Percentiles rank a stretch among this genome's conserved stretches.
Evolutionary conservation across 2,113 vertebrate genomes (phyloP).

Genomic region (Corynorhinus townsendii): DNA sequence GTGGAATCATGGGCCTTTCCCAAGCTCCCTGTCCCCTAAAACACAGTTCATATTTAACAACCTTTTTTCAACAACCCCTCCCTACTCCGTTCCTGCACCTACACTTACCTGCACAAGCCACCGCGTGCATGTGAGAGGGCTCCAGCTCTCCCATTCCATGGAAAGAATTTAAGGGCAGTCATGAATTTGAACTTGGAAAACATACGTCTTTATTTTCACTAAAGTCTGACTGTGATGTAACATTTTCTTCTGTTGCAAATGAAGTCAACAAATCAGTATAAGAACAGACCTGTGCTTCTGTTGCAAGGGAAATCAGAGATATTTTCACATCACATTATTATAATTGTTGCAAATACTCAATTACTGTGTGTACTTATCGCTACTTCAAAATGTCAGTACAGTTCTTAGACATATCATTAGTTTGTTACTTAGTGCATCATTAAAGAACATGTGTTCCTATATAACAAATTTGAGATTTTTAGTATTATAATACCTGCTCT

Average conservation of each 20-base stretch:
- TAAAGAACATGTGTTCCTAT: neutral
- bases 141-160: neutral
- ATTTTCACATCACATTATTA: neutral
- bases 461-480: neutral
- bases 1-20: neutral
- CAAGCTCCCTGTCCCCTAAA: neutral
- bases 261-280: neutral
- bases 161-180: neutral
- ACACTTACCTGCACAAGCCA: neutral
- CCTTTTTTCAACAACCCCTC: neutral
- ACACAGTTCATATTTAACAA: too few relatives aligned
- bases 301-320: neutral
- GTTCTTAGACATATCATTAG: neutral
- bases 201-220: neutral
- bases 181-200: neutral
- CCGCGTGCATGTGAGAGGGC: rapidly evolving
- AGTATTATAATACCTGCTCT: neutral
- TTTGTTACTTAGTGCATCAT: neutral
- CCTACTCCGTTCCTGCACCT: rapidly evolving
- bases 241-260: neutral
- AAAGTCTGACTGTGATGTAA: neutral
- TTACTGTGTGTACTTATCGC: neutral
- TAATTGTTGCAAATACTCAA: neutral
- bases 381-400: neutral
- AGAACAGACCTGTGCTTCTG: neutral